Evolutionary conservation across 2,113 vertebrate species (phyloP), one percentile per base, ranked within the genome.

Genomic region (Aepyceros melampus): DNA sequence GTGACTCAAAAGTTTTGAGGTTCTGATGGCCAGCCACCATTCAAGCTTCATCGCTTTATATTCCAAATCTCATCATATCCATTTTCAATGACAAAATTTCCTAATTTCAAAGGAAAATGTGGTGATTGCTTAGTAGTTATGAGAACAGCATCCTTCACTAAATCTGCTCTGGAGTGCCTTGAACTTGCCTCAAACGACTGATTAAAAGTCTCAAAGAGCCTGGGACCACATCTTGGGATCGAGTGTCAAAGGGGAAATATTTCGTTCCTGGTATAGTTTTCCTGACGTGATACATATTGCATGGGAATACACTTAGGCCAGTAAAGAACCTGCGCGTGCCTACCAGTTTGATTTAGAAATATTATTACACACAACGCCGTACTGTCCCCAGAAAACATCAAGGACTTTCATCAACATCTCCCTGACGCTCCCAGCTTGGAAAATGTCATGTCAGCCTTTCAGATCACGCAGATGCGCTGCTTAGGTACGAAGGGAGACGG

Each of bases 1-100:
- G 29, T 83, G 67, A 98, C 71, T 89, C 51, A 93, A 96, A 97
- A 96, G 47, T 85, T 95, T 49, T 95, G 71, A 91, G 40, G 87
- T 94, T 96, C 60, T 31, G 33, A 71, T 9, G 29, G 81, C 58
- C 31, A 78, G 81, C 29, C 82, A 79, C 60, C 83, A 84, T 31
- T 78, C 45, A 89, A 90, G 45, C 49, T 81, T 89, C 87, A 67
- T 31, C 40, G 40, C 91, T 93, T 29, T 58, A 40, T 19, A 53
- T 36, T 43, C 76, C 74, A 87, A 15, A 47, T 93, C 40, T 64
- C 62, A 36, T 74, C 95, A n/a, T n/a, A 84, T 33, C 29, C 83
- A 90, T 78, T 17, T 86, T 67, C 62, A 96, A 43, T 51, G 36
- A 86, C 33, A 83, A 83, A 95, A 93, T 90, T 83, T 62, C 91